phyloP scores from a whole-genome alignment of 2,888 invertebrate genomes.

The Melangyna quadrimaculata region DNA sequence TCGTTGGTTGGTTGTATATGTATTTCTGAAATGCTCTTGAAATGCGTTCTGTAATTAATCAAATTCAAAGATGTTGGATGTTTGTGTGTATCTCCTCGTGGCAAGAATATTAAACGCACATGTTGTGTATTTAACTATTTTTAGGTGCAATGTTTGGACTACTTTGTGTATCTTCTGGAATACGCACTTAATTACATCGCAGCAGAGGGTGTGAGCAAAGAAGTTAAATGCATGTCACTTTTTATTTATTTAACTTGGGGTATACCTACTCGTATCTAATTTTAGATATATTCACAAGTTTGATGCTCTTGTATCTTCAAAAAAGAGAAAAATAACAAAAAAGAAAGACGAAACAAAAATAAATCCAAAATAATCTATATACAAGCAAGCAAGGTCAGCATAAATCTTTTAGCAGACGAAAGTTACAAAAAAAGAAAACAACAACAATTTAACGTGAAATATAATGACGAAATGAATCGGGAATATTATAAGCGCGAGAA shows the following conservation, averaged over 20 bases:
- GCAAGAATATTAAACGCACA: constrained; percentile 59
- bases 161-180: constrained; percentile 45
- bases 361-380: background rate
- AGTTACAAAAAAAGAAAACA: background rate
- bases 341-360: background rate
- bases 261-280: no score
- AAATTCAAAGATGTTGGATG: constrained; percentile 38
- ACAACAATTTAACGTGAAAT: constrained; percentile 4
- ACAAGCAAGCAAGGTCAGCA: constrained; percentile 54
- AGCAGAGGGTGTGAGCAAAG: constrained; percentile 11
- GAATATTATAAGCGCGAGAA: background rate
- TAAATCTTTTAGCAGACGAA: constrained; percentile 29
- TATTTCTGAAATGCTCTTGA: constrained; percentile 66
- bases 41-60: constrained; percentile 68
- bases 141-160: constrained; percentile 44
- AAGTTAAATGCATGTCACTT: constrained; percentile 49
- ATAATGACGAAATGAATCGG: constrained; percentile 4
- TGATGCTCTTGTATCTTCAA: background rate
- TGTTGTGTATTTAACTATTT: constrained; percentile 53
- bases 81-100: constrained; percentile 44
- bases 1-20: background rate
- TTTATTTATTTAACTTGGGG: constrained; percentile 55
- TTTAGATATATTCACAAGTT: constrained; percentile 29
- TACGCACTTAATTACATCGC: background rate
- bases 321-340: background rate